A percentile compares a stretch with the other conserved stretches of the same genome.
Evolutionary conservation across 1,140 invertebrate genomes (phyloP).

Genomic region (Sycophila sp.): DNA sequence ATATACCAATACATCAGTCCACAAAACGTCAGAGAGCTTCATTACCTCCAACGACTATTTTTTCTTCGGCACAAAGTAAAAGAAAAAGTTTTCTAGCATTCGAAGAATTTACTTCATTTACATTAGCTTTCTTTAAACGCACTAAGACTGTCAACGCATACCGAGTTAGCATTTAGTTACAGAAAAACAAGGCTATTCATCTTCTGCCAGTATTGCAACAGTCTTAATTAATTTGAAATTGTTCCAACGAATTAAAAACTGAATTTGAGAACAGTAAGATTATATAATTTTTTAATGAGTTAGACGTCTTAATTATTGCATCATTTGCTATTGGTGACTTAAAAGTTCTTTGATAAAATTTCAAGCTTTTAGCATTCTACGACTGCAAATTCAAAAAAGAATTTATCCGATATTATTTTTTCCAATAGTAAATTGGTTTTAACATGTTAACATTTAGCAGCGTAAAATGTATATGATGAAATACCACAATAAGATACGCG

Average conservation of each 20-base stretch:
- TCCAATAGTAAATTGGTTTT: too few relatives aligned
- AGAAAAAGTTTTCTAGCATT: constrained; percentile 33
- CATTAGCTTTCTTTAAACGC: background rate
- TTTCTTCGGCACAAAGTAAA: constrained; percentile 33
- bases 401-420: too few relatives aligned
- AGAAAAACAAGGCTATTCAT: constrained; percentile 1
- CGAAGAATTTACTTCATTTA: constrained; percentile 30
- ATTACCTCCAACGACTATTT: constrained; percentile 18
- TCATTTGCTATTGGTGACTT: too few relatives aligned
- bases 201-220: constrained; percentile 14
- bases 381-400: too few relatives aligned
- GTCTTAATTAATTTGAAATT: constrained; percentile 5
- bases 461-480: too few relatives aligned
- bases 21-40: constrained; percentile 30
- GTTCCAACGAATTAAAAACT: constrained; percentile 2
- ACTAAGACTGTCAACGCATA: constrained; percentile 6
- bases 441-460: too few relatives aligned
- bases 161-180: constrained; percentile 4
- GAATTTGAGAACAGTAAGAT: background rate
- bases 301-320: too few relatives aligned
- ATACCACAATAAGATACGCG: too few relatives aligned
- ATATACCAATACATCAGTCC: constrained; percentile 38
- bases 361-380: too few relatives aligned
- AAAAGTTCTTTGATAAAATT: too few relatives aligned
- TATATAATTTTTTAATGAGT: too few relatives aligned